These are phyloP conservation scores for Harpagifer antarcticus DNA, from an alignment of 2,797 vertebrate species.

Conservation along the genomic window DNA sequence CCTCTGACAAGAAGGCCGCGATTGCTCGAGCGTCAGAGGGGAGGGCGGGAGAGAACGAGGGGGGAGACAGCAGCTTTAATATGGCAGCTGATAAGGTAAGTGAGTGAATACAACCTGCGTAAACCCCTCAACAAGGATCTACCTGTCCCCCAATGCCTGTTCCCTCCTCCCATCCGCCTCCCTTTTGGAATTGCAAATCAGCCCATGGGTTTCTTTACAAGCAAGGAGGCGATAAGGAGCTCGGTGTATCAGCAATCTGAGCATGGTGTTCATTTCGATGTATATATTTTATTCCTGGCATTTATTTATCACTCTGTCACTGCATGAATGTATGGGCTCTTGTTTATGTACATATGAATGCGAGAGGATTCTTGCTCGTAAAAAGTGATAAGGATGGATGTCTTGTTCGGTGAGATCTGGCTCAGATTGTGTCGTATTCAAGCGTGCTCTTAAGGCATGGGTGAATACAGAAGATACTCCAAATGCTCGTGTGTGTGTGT, in stretches of 20 bases:
- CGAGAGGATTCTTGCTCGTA: constrained; percentile 16
- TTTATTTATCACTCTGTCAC: constrained; percentile 61
- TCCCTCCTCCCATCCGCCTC: constrained; percentile 14
- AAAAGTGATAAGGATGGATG: constrained; percentile 59
- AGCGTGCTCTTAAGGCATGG: constrained; percentile 44
- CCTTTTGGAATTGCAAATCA: constrained; percentile 74
- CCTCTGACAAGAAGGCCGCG: constrained; percentile 47
- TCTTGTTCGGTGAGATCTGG: constrained; percentile 55
- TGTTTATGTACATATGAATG: constrained; percentile 41
- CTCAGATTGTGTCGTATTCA: constrained; percentile 47
- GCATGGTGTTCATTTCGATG: constrained; percentile 59
- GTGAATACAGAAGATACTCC: constrained; percentile 16
- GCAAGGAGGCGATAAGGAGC: constrained; percentile 65
- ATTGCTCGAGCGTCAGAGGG: constrained; percentile 42
- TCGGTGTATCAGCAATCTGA: constrained; percentile 64
- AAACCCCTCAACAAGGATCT: constrained; percentile 47
- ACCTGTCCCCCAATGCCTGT: constrained; percentile 38
- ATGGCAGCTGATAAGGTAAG: constrained; percentile 64
- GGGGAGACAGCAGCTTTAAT: constrained; percentile 56
- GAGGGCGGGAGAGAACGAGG: not conserved
- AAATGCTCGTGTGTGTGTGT: constrained; percentile 7
- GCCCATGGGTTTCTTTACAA: constrained; percentile 44
- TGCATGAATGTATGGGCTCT: constrained; percentile 28
- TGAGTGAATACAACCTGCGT: constrained; percentile 49
- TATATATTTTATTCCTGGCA: constrained; percentile 59